These are phyloP conservation scores for Meiosimyza platycephala DNA, from an alignment of 2,888 invertebrate species.

Conservation along the genomic window DNA sequence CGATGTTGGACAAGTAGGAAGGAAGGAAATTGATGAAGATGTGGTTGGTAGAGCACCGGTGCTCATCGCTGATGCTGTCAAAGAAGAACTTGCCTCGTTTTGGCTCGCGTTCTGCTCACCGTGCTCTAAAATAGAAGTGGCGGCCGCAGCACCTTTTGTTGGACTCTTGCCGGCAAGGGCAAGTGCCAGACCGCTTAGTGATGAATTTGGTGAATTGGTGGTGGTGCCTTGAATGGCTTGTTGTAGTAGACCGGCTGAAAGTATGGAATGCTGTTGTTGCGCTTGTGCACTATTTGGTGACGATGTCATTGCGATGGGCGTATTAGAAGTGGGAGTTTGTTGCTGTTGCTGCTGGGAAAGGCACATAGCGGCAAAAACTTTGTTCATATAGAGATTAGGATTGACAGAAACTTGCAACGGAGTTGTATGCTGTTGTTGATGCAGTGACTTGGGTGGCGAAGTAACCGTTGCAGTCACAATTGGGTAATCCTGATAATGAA, in stretches of 20 bases:
- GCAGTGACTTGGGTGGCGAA: slow-evolving; percentile 40
- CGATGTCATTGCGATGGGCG: slow-evolving; percentile 31
- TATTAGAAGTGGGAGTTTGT: slow-evolving; percentile 42
- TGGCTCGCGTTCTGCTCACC: slow-evolving; percentile 67
- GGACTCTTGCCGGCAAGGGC: slow-evolving; percentile 57
- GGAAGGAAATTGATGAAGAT: slow-evolving; percentile 27
- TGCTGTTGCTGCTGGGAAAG: slow-evolving; percentile 58
- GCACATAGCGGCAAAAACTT: slow-evolving; percentile 66
- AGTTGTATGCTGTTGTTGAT: slow-evolving; percentile 44
- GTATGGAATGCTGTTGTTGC: slow-evolving; percentile 57
- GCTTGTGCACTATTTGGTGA: slow-evolving; percentile 22
- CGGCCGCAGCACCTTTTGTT: slow-evolving; percentile 49
- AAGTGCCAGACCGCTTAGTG: slow-evolving; percentile 58
- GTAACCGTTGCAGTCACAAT: slow-evolving; percentile 46
- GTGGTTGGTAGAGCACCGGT: slow-evolving; percentile 28
- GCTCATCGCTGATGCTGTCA: slow-evolving; percentile 41
- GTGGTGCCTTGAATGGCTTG: slow-evolving; percentile 61
- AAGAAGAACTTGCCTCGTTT: slow-evolving; percentile 69
- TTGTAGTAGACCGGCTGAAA: slow-evolving; percentile 59
- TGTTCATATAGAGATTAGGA: slow-evolving; percentile 62
- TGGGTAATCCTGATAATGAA: slow-evolving; percentile 70
- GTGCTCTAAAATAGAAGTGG: slow-evolving; percentile 66
- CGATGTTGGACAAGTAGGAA: slow-evolving; percentile 1
- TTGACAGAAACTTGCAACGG: slow-evolving; percentile 62
- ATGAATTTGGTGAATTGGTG: slow-evolving; percentile 51